These are phyloP conservation scores for Lepus europaeus DNA, from an alignment of 2,113 vertebrate species.

Conservation along the genomic window DNA sequence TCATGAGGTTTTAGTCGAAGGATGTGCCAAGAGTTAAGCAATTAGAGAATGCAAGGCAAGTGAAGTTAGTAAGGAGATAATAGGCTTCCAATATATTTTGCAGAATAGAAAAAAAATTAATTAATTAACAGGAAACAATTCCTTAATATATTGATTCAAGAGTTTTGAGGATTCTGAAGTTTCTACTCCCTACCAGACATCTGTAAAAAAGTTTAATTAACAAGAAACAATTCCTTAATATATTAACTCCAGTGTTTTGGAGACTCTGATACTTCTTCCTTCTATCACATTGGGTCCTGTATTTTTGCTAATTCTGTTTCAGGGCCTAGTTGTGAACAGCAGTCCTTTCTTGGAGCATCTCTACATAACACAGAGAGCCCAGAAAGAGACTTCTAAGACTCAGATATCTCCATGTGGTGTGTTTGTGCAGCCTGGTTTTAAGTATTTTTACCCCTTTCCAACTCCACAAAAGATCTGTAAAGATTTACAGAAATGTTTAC, in stretches of 20 bases:
- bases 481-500: neutral
- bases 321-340: neutral
- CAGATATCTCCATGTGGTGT: neutral
- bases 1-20: neutral
- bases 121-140: neutral
- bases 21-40: neutral
- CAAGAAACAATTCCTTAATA: neutral
- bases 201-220: neutral
- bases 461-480: neutral
- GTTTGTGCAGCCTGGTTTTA: neutral
- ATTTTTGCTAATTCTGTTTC: neutral
- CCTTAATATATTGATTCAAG: neutral
- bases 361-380: neutral
- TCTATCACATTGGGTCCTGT: neutral
- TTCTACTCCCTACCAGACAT: neutral
- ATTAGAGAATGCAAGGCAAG: neutral
- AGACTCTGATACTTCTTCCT: neutral
- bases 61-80: neutral
- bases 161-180: neutral
- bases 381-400: neutral
- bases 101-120: neutral
- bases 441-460: conserved; percentile 6
- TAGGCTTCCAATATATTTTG: neutral
- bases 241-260: neutral
- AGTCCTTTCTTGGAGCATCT: neutral